phyloP scores from a whole-genome alignment of 2,888 invertebrate species.

The Lochmaea capreae region DNA sequence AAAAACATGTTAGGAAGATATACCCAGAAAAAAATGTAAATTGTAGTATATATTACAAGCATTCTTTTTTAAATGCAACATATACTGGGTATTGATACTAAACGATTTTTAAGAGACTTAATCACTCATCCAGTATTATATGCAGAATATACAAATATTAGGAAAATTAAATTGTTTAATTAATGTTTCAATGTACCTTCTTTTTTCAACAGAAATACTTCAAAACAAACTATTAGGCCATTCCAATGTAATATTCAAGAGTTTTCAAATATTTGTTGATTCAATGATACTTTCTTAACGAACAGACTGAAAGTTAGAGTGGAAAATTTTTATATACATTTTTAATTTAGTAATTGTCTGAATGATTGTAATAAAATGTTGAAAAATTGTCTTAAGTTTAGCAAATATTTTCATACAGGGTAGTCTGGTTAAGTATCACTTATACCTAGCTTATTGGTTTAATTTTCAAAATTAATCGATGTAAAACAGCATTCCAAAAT shows the following conservation, averaged over 20 bases:
- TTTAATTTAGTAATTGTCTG: slow-evolving; percentile 29
- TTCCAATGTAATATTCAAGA: too few relatives aligned
- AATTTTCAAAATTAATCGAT: slow-evolving; percentile 4
- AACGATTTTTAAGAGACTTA: background rate
- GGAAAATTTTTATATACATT: slow-evolving; percentile 22
- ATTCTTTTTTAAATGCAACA: too few relatives aligned
- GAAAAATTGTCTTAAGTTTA: slow-evolving; percentile 23
- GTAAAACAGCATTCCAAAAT: too few relatives aligned
- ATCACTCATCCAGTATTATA: background rate
- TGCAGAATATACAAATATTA: background rate
- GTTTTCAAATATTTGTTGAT: slow-evolving; percentile 1
- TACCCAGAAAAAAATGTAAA: too few relatives aligned
- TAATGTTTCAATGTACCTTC: too few relatives aligned
- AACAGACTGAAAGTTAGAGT: slow-evolving; percentile 42
- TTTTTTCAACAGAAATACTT: background rate
- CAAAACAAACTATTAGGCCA: too few relatives aligned
- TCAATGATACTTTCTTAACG: slow-evolving; percentile 1
- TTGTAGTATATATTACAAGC: too few relatives aligned
- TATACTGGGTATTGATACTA: too few relatives aligned
- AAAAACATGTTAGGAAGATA: too few relatives aligned
- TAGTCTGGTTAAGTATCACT: slow-evolving; percentile 23
- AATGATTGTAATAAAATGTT: slow-evolving; percentile 32
- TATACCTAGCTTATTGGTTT: background rate
- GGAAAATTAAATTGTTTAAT: background rate
- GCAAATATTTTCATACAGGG: slow-evolving; percentile 37